Base-by-base conservation (phyloP, 2,113 vertebrate species). In the Athene noctua region DNA sequence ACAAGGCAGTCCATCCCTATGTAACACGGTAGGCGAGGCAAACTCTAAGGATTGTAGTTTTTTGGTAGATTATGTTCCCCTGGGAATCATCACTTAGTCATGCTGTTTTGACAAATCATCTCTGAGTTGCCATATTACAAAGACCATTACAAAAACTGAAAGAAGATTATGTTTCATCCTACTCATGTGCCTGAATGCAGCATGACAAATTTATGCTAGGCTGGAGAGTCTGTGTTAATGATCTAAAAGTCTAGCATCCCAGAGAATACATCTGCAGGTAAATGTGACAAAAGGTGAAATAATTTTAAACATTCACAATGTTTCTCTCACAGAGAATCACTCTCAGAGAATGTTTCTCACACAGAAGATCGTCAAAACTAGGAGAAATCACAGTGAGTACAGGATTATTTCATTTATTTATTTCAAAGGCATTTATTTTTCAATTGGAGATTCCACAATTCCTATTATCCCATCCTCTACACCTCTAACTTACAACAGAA, bases 11-110 rank as follows among this genome's bases (percentile, higher is more conserved):
- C 22, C 36, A 58, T 38, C 21, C 7, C 19, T 62, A 47, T 2
- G 1, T 38, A 15, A 47, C 40, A 54, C 6, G 2, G 14, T 32
- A 83, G 16, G 4, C 1, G 1, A 29, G 34, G 15, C 15, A 79
- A 65, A 46, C 52, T 52, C 22, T 68, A 34, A 59, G 34, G 29
- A 30, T 10, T 30, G 9, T 29, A 83, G 15, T 4, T 42, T 83
- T 61, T 40, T 40, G 8, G 40, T 27, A 55, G 47, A 25, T 40
- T 25, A 9, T 29, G 5, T 26, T 55, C 62, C 29, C 34, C 19
- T 55, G 19, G 62, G 27, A 49, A 47, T 30, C 46, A 15, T 15
- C 30, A 55, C 29, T 47, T 47, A 55, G 19, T 34, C 15, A 29
- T 8, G 10, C 22, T 54, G 15, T 25, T 83, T 38, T n/a, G 38